A percentile compares a stretch with the other conserved stretches of the same genome.
Evolutionary conservation across 2,113 vertebrate species (phyloP).

Genomic region (Cyanocitta stelleri): DNA sequence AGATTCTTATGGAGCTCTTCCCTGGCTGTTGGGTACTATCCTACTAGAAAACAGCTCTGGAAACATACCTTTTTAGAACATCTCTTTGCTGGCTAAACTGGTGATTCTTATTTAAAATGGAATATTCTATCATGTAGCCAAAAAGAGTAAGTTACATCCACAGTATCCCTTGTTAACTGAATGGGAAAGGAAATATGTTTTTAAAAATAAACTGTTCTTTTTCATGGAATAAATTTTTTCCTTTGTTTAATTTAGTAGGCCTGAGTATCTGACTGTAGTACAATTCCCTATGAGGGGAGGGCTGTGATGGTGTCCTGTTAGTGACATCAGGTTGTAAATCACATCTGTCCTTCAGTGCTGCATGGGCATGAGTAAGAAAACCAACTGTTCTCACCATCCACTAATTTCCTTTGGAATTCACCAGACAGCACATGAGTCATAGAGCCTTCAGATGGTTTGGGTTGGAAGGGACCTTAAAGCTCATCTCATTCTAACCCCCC

Average conservation of each 20-base stretch:
- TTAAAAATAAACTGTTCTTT: background rate
- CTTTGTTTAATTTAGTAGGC: background rate
- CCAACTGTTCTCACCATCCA: background rate
- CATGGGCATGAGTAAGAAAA: background rate
- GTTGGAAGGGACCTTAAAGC: background rate
- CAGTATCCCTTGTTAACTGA: background rate
- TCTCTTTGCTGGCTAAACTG: background rate
- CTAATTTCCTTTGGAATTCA: background rate
- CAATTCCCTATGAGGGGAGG: background rate
- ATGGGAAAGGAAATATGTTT: background rate
- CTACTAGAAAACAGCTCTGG: background rate
- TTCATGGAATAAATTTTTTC: constrained; percentile 24
- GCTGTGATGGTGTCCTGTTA: background rate
- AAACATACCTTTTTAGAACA: background rate
- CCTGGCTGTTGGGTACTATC: background rate
- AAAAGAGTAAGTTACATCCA: background rate
- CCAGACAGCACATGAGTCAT: accelerated
- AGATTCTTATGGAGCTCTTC: background rate
- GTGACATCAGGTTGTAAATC: background rate
- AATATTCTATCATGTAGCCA: background rate
- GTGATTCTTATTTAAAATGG: background rate
- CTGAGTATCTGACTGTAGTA: background rate
- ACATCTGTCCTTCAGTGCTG: background rate
- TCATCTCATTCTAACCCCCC: background rate
- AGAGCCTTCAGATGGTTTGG: background rate